Evolutionary conservation across 2,888 invertebrate genomes (phyloP).

Genomic region (Ischnura elegans): DNA sequence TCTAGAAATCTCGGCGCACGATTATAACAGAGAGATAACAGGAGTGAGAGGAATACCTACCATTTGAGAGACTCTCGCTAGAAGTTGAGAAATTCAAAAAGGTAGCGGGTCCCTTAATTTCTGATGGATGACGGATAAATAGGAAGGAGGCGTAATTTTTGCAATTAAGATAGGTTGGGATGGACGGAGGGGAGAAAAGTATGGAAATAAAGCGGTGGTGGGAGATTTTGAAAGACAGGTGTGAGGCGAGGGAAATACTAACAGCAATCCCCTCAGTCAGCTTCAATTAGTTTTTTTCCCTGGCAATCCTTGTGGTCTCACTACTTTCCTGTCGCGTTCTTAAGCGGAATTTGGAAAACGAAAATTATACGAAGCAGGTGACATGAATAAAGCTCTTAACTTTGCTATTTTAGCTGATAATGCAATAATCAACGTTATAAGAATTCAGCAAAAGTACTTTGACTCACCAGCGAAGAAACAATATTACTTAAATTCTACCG

Average conservation of each 20-base stretch:
- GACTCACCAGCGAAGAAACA: too few relatives aligned
- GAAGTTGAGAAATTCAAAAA: neutral
- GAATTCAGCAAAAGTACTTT: too few relatives aligned
- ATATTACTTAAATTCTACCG: too few relatives aligned
- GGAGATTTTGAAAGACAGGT: neutral
- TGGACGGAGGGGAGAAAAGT: neutral
- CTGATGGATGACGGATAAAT: neutral
- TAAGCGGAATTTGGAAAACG: too few relatives aligned
- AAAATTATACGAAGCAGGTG: too few relatives aligned
- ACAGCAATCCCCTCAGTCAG: too few relatives aligned
- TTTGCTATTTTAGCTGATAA: too few relatives aligned
- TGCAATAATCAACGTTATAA: too few relatives aligned
- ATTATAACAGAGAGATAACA: neutral
- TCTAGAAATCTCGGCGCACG: neutral
- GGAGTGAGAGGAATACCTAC: neutral
- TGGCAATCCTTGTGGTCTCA: too few relatives aligned
- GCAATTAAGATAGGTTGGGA: neutral
- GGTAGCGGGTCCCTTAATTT: neutral
- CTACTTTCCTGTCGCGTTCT: too few relatives aligned
- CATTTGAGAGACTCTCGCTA: neutral
- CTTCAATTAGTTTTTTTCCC: too few relatives aligned
- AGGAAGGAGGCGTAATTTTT: neutral
- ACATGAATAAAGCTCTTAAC: too few relatives aligned
- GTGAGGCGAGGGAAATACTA: neutral
- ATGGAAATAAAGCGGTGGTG: neutral